Conservation (phyloP, 1,140 invertebrate genomes). For the Euwallacea similis region DNA sequence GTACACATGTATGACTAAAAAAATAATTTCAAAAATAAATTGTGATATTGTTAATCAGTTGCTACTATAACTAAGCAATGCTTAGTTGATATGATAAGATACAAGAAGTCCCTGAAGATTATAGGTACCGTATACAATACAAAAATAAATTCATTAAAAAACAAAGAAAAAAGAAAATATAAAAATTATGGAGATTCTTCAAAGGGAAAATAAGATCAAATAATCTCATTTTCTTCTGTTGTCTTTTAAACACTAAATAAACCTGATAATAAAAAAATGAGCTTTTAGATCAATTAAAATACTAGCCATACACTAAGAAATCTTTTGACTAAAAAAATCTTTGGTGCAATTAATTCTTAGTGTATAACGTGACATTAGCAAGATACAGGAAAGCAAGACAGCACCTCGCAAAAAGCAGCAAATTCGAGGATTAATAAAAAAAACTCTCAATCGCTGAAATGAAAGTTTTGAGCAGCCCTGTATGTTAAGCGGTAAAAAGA, state of each 20-base stretch:
- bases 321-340: not conserved
- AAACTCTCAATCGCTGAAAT: too few species aligned
- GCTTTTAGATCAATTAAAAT: not conserved
- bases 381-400: too few species aligned
- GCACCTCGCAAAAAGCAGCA: too few species aligned
- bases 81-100: slow-evolving; percentile 27
- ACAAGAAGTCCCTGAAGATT: slow-evolving; percentile 31
- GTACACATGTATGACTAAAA: too few species aligned
- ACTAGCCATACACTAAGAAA: not conserved
- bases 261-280: not conserved
- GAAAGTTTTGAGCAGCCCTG: too few species aligned
- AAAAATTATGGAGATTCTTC: slow-evolving; percentile 10
- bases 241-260: not conserved
- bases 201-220: not conserved
- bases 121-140: slow-evolving; percentile 18
- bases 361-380: too few species aligned
- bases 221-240: too few species aligned
- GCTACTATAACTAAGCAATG: not conserved
- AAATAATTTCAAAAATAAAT: too few species aligned
- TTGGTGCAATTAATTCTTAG: too few species aligned
- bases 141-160: slow-evolving; percentile 21
- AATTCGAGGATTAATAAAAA: too few species aligned
- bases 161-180: slow-evolving; percentile 15
- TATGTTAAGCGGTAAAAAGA: not conserved
- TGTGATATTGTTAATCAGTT: too few species aligned